These are phyloP conservation scores for Onychostruthus taczanowskii DNA, from an alignment of 2,113 vertebrate species.

Conservation along the genomic window DNA sequence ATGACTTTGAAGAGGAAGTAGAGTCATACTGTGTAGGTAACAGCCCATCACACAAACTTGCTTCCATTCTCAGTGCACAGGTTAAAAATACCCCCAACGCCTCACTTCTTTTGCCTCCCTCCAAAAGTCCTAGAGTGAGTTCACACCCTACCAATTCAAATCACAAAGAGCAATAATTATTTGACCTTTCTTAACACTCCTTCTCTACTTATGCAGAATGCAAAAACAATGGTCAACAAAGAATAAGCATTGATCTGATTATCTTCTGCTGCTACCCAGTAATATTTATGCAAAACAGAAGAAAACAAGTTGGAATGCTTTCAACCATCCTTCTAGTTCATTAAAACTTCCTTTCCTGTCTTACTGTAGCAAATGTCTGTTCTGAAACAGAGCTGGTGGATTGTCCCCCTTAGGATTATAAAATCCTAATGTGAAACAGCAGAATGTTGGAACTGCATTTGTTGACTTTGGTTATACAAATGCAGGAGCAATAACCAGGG, in stretches of 20 bases:
- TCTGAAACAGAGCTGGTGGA: not conserved
- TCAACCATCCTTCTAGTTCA: not conserved
- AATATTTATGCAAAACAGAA: not conserved
- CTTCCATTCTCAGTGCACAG: not conserved
- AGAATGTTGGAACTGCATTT: not conserved
- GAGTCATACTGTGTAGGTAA: not conserved
- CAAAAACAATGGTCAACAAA: not conserved
- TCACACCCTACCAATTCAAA: not conserved
- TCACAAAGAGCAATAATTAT: not conserved
- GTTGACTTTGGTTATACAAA: not conserved
- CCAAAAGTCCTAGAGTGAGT: not conserved
- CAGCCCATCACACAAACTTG: not conserved
- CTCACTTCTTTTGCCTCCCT: not conserved
- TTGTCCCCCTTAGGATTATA: not conserved
- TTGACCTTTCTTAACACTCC: not conserved
- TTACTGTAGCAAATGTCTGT: not conserved
- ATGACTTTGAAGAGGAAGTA: not conserved
- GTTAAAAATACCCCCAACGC: not conserved
- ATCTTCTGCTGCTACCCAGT: not conserved
- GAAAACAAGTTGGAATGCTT: not conserved
- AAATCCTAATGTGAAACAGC: not conserved
- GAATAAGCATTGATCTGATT: not conserved
- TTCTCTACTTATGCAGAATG: not conserved
- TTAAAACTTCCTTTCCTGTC: not conserved
- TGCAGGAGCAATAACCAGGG: not conserved